Percentiles rank a stretch among this genome's conserved stretches.
Evolutionary conservation across 2,113 vertebrate genomes (phyloP).

Genomic region (Mus pahari): DNA sequence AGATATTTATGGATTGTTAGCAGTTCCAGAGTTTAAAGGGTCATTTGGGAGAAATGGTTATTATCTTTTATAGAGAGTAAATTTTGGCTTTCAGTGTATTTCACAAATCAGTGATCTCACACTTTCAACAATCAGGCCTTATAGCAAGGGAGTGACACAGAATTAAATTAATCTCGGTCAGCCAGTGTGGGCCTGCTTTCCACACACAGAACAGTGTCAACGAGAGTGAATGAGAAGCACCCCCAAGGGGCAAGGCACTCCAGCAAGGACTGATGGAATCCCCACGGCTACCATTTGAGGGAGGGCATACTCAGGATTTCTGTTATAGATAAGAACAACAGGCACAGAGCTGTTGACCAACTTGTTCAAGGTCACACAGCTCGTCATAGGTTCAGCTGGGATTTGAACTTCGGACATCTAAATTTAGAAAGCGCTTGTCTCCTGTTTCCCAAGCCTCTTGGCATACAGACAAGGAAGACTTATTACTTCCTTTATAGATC

Average conservation of each 20-base stretch:
- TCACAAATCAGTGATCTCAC: neutral
- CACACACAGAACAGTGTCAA: rapidly evolving
- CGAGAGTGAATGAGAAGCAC: rapidly evolving
- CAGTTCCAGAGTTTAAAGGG: neutral
- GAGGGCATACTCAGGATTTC: neutral
- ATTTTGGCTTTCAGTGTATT: neutral
- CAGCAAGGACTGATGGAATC: neutral
- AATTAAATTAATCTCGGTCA: neutral
- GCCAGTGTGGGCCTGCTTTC: neutral
- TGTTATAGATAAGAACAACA: neutral
- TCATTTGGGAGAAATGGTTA: neutral
- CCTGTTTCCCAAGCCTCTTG: neutral
- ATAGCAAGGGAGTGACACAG: neutral
- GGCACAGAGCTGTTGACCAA: neutral
- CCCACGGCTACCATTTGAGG: neutral
- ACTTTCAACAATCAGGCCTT: neutral
- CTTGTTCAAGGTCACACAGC: neutral
- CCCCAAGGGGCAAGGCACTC: neutral
- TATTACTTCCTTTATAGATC: neutral
- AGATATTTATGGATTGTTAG: neutral
- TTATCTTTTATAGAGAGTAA: neutral
- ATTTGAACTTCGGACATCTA: conserved; percentile 18
- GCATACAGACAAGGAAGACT: neutral
- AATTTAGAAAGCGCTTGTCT: neutral
- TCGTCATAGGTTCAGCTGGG: neutral